A percentile compares a stretch with the other conserved stretches of the same genome.
phyloP scores from a whole-genome alignment of 2,888 invertebrate species.

The Brachycybe producta region DNA sequence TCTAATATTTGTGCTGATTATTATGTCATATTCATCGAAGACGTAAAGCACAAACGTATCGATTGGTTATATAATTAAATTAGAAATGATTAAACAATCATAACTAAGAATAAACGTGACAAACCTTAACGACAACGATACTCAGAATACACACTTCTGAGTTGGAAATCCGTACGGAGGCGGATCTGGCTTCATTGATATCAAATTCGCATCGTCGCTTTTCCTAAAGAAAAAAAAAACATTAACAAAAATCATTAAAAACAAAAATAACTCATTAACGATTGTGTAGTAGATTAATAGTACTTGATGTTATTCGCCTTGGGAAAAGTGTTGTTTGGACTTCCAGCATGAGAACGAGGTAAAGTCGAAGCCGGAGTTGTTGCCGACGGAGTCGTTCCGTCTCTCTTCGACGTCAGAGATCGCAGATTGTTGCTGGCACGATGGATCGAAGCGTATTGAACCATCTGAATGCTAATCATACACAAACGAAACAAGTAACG shows the following conservation, averaged over 20 bases:
- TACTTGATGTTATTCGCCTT: constrained; percentile 16
- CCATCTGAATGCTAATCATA: constrained; percentile 46
- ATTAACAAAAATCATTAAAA: constrained; percentile 21
- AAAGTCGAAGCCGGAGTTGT: constrained; percentile 22
- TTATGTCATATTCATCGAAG: no score
- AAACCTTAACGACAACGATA: no score
- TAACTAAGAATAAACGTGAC: no score
- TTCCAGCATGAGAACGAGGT: constrained; percentile 24
- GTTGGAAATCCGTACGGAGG: constrained; percentile 7
- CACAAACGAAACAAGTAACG: not conserved
- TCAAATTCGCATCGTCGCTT: not conserved
- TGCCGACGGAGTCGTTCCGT: constrained; percentile 21
- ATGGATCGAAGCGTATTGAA: constrained; percentile 46
- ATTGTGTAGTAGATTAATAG: not conserved
- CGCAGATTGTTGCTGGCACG: constrained; percentile 47
- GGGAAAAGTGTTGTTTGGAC: constrained; percentile 24
- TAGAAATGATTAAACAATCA: no score
- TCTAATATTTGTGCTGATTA: no score
- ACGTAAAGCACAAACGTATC: no score
- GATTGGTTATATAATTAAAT: no score
- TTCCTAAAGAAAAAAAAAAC: not conserved
- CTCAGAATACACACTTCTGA: constrained; percentile 20
- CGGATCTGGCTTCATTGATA: not conserved
- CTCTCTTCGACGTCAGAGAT: constrained; percentile 42
- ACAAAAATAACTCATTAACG: not conserved